Conservation (phyloP, 2,113 vertebrate species). For the Menidia beryllina region DNA sequence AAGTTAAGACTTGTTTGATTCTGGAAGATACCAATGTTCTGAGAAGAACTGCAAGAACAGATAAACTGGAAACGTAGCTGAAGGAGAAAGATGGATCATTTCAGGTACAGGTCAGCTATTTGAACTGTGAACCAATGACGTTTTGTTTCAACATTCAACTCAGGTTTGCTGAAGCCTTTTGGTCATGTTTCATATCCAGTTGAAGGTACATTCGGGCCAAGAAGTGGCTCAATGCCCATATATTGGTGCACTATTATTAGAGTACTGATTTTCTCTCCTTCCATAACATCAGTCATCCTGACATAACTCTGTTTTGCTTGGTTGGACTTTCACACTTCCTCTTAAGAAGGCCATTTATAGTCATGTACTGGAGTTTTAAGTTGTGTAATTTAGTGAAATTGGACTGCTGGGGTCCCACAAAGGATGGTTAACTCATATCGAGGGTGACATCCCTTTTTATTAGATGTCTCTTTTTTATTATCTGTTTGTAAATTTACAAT, state of each 20-base stretch:
- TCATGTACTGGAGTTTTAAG: slow-evolving; percentile 58
- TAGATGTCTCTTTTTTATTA: slow-evolving; percentile 2
- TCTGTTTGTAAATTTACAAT: slow-evolving; percentile 13
- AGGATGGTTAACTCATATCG: slow-evolving; percentile 33
- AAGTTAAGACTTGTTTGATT: too few relatives aligned
- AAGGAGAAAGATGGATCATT: neutral
- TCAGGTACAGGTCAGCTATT: neutral
- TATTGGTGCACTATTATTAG: slow-evolving; percentile 68
- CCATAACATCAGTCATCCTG: slow-evolving; percentile 70
- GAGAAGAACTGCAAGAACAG: too few relatives aligned
- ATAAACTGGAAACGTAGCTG: too few relatives aligned
- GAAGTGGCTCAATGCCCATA: slow-evolving; percentile 62
- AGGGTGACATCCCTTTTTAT: too few relatives aligned
- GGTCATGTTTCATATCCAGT: slow-evolving; percentile 40
- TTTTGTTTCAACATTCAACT: slow-evolving; percentile 35
- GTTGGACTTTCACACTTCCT: slow-evolving; percentile 70
- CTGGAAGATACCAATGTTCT: too few relatives aligned
- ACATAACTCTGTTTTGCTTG: slow-evolving; percentile 71
- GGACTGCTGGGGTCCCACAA: slow-evolving; percentile 49
- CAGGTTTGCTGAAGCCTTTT: slow-evolving; percentile 36
- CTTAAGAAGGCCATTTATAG: slow-evolving; percentile 71
- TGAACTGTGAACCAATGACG: slow-evolving; percentile 24
- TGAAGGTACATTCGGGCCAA: slow-evolving; percentile 53
- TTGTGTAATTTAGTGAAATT: slow-evolving; percentile 71
- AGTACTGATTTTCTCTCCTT: slow-evolving; percentile 59